These are phyloP conservation scores for Macquaria australasica DNA, from an alignment of 2,113 vertebrate species.

Conservation along the genomic window DNA sequence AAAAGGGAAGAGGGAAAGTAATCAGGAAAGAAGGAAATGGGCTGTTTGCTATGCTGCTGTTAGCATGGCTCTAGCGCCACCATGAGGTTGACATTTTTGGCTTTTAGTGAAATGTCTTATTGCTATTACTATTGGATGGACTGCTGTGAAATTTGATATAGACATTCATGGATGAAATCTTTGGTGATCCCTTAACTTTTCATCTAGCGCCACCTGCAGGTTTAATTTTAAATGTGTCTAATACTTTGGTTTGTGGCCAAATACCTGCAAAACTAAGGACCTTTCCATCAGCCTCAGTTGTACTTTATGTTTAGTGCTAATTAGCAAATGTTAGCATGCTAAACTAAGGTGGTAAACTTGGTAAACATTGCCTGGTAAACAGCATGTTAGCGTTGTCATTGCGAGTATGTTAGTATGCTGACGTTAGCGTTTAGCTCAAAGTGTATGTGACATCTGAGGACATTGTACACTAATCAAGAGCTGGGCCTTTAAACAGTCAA, in stretches of 20 bases:
- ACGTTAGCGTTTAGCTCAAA: background rate
- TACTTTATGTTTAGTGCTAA: background rate
- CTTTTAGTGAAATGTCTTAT: background rate
- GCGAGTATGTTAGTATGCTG: background rate
- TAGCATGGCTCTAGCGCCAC: too few relatives aligned
- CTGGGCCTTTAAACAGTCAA: background rate
- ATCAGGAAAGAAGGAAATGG: too few relatives aligned
- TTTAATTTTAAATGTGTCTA: too few relatives aligned
- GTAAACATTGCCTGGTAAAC: background rate
- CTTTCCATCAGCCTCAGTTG: too few relatives aligned
- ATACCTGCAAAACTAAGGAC: too few relatives aligned
- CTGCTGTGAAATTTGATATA: background rate
- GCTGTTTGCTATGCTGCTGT: background rate
- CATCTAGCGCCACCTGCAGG: too few relatives aligned
- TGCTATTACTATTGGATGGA: background rate
- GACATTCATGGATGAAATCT: background rate
- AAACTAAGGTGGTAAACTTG: background rate
- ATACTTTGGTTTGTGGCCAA: too few relatives aligned
- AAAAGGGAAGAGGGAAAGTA: background rate
- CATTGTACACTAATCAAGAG: background rate
- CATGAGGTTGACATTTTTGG: too few relatives aligned
- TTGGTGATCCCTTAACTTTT: background rate
- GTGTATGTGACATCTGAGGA: too few relatives aligned
- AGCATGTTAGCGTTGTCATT: background rate
- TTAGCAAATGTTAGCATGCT: background rate